phyloP scores from a whole-genome alignment of 2,888 invertebrate species.

The Ormia ochracea region DNA sequence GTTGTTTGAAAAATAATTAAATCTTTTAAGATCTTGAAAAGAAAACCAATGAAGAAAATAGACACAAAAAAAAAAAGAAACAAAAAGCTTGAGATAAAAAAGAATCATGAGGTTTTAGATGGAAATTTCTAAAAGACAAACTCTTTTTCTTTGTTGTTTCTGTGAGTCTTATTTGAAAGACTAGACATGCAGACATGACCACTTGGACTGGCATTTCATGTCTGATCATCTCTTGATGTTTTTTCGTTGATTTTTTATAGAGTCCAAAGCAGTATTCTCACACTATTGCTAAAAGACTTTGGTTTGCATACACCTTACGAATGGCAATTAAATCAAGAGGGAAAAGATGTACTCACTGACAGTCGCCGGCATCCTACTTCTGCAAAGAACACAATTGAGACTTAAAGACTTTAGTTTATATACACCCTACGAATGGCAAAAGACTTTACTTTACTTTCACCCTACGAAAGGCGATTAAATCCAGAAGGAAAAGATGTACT shows the following conservation, averaged over 20 bases:
- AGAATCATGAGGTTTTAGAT: conserved; percentile 31
- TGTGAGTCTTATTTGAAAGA: conserved; percentile 9
- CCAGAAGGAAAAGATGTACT: too few relatives aligned
- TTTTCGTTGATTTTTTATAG: conserved; percentile 23
- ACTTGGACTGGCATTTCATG: conserved; percentile 6
- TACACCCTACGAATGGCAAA: too few relatives aligned
- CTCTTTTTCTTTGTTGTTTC: not conserved
- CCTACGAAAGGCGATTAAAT: too few relatives aligned
- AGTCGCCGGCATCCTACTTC: too few relatives aligned
- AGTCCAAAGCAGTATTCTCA: conserved; percentile 37
- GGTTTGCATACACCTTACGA: too few relatives aligned
- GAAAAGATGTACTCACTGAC: too few relatives aligned
- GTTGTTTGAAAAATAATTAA: conserved; percentile 23
- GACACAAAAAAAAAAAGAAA: too few relatives aligned
- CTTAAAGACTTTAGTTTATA: too few relatives aligned
- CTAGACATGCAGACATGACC: conserved; percentile 14
- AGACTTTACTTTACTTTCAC: too few relatives aligned
- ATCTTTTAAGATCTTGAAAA: conserved; percentile 17
- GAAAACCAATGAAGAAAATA: conserved; percentile 24
- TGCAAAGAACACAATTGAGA: too few relatives aligned
- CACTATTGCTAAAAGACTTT: conserved; percentile 7
- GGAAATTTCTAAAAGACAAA: conserved; percentile 11
- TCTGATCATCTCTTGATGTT: not conserved
- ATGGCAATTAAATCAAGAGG: too few relatives aligned
- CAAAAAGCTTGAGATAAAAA: conserved; percentile 8